phyloP scores from a whole-genome alignment of 2,113 vertebrate species.

The Glaucomys volans region DNA sequence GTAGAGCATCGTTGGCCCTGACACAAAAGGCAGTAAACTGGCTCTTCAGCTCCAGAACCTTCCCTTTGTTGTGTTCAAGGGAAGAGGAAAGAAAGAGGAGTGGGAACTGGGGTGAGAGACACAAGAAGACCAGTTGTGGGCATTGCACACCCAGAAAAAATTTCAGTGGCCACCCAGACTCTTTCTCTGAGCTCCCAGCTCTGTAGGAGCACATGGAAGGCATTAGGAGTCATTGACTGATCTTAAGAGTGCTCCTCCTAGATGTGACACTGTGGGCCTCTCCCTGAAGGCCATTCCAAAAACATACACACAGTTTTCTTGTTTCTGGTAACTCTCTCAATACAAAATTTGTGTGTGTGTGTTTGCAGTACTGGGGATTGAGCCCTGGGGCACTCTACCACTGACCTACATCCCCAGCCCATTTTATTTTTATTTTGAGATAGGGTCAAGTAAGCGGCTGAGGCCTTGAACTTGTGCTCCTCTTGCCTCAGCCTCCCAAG shows the following conservation, averaged over 20 bases:
- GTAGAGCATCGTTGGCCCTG: neutral
- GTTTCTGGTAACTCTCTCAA: neutral
- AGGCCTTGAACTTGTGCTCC: no score
- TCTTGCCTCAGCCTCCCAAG: no score
- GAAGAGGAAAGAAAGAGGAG: neutral
- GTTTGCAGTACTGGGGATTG: no score
- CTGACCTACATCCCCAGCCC: no score
- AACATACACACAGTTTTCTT: neutral
- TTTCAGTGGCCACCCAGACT: neutral
- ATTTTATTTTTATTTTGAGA: no score
- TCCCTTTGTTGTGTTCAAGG: neutral
- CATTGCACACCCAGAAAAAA: neutral
- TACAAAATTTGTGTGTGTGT: neutral
- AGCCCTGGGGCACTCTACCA: no score
- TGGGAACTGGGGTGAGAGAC: neutral
- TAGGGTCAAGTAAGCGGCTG: no score
- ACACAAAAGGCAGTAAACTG: neutral
- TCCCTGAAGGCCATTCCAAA: neutral
- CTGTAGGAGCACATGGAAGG: neutral
- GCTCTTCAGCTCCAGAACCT: neutral
- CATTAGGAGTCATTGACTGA: accelerated
- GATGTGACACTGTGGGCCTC: neutral
- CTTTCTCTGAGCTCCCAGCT: neutral
- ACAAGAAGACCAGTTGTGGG: neutral
- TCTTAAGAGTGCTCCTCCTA: neutral